Evolutionary conservation across 2,113 vertebrate genomes (phyloP).

Genomic region (Paralichthys olivaceus): DNA sequence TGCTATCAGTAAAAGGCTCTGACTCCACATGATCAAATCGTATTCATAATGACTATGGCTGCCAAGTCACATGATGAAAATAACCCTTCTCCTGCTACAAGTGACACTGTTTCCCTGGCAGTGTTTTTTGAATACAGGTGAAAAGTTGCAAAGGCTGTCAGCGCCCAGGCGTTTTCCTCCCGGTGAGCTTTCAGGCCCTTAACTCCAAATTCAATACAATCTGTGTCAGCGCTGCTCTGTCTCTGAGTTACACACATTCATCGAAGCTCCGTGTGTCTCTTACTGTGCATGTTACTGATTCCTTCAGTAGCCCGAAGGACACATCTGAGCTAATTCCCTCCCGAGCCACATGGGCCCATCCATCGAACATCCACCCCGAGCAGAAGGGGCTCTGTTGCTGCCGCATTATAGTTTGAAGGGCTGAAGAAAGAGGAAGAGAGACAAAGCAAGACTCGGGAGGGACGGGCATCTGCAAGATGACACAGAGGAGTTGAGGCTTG

Average conservation of each 20-base stretch:
- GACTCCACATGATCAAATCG: too few species aligned
- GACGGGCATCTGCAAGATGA: conserved; percentile 23
- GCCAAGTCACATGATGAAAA: neutral
- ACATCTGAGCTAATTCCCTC: conserved; percentile 27
- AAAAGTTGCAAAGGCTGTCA: conserved; percentile 8
- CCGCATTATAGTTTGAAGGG: conserved; percentile 10
- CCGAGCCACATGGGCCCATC: conserved; percentile 33
- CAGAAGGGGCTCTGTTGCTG: conserved; percentile 6
- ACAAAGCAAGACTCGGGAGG: conserved; percentile 21
- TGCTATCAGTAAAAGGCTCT: neutral
- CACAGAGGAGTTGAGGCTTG: conserved; percentile 32
- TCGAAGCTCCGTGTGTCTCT: conserved; percentile 34
- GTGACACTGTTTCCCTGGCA: neutral
- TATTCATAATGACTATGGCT: neutral
- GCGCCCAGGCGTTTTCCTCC: conserved; percentile 25
- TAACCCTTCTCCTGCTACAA: neutral
- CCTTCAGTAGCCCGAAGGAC: conserved; percentile 43
- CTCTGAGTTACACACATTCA: conserved; percentile 29
- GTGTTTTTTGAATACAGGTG: neutral
- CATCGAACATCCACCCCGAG: conserved; percentile 25
- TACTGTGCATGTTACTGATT: conserved; percentile 37
- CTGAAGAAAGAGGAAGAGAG: conserved; percentile 15
- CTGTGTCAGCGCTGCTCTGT: conserved; percentile 26
- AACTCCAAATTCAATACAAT: conserved; percentile 48
- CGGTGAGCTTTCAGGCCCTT: conserved; percentile 3